These are phyloP conservation scores for Nyctalus aviator DNA, from an alignment of 2,797 vertebrate species.

Conservation along the genomic window DNA sequence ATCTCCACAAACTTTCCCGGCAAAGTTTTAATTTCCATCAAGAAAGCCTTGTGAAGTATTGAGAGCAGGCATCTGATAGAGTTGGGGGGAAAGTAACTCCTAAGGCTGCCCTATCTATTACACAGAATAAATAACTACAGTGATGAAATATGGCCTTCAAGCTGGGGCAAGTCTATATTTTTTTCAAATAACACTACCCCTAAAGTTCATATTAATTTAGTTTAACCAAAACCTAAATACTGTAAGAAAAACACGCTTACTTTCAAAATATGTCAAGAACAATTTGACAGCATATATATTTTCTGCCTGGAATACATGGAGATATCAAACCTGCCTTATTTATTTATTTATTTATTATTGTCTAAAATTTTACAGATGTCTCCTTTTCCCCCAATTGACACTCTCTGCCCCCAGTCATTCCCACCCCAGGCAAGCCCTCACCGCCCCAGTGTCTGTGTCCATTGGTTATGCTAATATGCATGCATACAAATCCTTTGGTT, in stretches of 20 bases:
- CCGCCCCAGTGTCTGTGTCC: no score
- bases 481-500: no score
- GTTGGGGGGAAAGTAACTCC: background rate
- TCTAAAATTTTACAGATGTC: no score
- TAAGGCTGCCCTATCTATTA: background rate
- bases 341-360: no score
- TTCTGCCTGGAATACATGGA: background rate
- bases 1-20: background rate
- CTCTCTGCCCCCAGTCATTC: no score
- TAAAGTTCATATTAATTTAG: slow-evolving; percentile 28
- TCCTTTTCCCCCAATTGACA: no score
- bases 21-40: background rate
- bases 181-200: background rate
- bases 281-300: background rate
- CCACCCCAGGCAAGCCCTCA: no score
- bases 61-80: background rate
- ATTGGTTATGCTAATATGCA: no score
- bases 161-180: background rate
- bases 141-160: background rate
- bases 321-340: background rate
- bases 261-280: slow-evolving; percentile 42
- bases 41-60: background rate
- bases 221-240: slow-evolving; percentile 38
- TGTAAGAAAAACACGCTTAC: background rate
- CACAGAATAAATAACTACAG: background rate